Base-by-base conservation (phyloP, 2,113 vertebrate genomes). In the Nycticebus coucang region DNA sequence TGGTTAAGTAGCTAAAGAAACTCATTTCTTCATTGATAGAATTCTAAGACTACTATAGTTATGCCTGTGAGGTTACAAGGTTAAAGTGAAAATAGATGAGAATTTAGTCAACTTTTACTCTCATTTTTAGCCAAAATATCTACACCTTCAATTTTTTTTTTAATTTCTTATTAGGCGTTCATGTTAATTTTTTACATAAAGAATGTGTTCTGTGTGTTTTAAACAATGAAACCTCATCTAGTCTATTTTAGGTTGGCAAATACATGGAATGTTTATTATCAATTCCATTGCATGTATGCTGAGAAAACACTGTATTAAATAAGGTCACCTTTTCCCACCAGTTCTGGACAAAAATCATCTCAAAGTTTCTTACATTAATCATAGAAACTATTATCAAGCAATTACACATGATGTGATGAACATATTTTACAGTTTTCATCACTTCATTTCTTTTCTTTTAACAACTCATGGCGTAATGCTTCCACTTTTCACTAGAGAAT, bases 1-100 rank as follows among this genome's bases (percentile, higher is more conserved):
- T 95, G 22, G 22, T 57, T 75, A 85, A 72, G 33, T 55, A 95
- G 72, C 57, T 85, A 79, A 89, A 24, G n/a, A 94, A 55, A 74
- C 2, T 87, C 10, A 81, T 66, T 75, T 93, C 37, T 81, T 41
- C 24, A 68, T 4, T 81, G 28, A 86, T 7, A 72, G 74, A 62
- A 7, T 87, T 45, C 53, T 57, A 75, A 86, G 37, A 3, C 21
- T 60, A 69, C 10, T 22, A 75, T 5, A 24, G 1, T 13, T 95
- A 55, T 62, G 21, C 15, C 35, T 53, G 26, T n/a, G 84, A 6
- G 45, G 33, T 30, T 91, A 72, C 19, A 64, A 30, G 19, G 9
- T 55, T 2, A 13, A 62, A 82, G 22, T 57, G 2, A 41, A n/a
- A 90, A 26, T 37, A 59, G 13, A 21, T 69, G 13, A 28, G 59